Percentiles rank a stretch among this genome's conserved stretches.
Evolutionary conservation across 2,888 invertebrate species (phyloP).

Genomic region (Heteromyza rotundicornis): DNA sequence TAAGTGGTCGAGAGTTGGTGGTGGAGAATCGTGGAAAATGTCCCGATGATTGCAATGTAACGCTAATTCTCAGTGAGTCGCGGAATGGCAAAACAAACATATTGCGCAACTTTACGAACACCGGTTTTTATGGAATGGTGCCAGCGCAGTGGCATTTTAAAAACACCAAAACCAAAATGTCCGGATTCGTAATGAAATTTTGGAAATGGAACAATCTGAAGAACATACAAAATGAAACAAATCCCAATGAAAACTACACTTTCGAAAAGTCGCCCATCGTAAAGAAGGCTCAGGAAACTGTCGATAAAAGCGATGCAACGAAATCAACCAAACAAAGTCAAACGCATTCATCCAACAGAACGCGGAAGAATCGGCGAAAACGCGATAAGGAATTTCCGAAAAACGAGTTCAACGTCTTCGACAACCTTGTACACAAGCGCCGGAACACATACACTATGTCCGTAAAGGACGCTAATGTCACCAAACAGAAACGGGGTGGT

Average conservation of each 20-base stretch:
- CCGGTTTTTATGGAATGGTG: constrained; percentile 74
- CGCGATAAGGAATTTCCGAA: constrained; percentile 34
- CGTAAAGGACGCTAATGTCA: constrained; percentile 24
- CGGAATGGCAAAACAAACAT: constrained; percentile 66
- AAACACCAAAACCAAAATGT: constrained; percentile 66
- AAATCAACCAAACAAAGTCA: constrained; percentile 35
- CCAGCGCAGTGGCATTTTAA: constrained; percentile 70
- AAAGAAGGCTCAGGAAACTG: constrained; percentile 1
- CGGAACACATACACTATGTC: constrained; percentile 15
- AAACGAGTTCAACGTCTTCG: constrained; percentile 51
- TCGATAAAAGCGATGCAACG: constrained; percentile 34
- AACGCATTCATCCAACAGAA: constrained; percentile 14
- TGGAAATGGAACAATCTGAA: constrained; percentile 74
- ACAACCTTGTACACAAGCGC: constrained; percentile 51
- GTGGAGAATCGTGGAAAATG: constrained; percentile 76
- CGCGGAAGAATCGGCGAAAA: constrained; percentile 15
- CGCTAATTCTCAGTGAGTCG: constrained; percentile 67
- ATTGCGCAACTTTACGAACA: constrained; percentile 70
- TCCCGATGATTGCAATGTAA: constrained; percentile 72
- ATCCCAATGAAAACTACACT: background rate
- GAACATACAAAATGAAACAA: background rate
- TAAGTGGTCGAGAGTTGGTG: constrained; percentile 70
- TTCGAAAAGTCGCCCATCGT: background rate
- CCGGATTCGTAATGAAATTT: constrained; percentile 81
- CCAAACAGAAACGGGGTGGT: constrained; percentile 10